Evolutionary conservation across 2,888 invertebrate species (phyloP).

Genomic region (Plebejus anna): DNA sequence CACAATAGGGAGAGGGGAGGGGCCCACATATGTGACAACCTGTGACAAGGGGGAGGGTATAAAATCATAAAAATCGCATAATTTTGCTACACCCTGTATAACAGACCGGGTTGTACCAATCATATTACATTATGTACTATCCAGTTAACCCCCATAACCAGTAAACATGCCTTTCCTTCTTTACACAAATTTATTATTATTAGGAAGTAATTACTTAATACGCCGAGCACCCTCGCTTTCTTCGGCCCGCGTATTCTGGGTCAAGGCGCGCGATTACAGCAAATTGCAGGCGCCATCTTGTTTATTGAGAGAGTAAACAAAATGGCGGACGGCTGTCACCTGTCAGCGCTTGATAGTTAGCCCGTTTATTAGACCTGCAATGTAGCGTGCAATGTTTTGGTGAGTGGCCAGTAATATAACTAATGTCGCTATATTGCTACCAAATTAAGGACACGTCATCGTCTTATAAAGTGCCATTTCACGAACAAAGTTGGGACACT

Average conservation of each 20-base stretch:
- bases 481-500: no score
- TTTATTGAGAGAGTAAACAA: slow-evolving; percentile 37
- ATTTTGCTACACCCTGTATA: no score
- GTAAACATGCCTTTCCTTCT: background rate
- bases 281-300: slow-evolving; percentile 27
- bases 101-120: no score
- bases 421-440: background rate
- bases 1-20: no score
- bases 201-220: background rate
- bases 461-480: no score
- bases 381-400: background rate
- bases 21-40: no score
- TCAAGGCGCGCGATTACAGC: background rate
- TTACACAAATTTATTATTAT: background rate
- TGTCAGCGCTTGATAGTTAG: background rate
- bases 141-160: background rate
- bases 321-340: slow-evolving; percentile 34
- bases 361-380: background rate
- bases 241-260: slow-evolving; percentile 1
- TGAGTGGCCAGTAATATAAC: background rate
- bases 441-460: no score
- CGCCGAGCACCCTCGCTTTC: background rate
- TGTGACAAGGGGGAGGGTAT: no score
- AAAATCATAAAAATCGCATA: no score
- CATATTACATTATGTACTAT: background rate